Percentiles rank a stretch among this genome's conserved stretches.
Evolutionary conservation across 2,797 vertebrate genomes (phyloP).

Genomic region (Helicolenus hilgendorfi): DNA sequence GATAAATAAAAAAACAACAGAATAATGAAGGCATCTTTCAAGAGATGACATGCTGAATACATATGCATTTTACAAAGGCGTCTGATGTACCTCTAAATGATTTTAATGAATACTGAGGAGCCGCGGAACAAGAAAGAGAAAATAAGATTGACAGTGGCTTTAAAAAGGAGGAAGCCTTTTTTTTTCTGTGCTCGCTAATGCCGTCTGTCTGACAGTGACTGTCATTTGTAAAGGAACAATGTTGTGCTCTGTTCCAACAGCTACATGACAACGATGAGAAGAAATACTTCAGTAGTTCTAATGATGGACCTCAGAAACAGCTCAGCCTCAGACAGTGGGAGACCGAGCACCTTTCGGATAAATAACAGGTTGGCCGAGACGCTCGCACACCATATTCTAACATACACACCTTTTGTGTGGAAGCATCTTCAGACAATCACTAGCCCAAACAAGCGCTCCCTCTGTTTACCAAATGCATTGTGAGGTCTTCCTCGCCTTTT

Average conservation of each 20-base stretch:
- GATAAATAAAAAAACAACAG: constrained; percentile 65
- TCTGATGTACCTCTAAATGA: constrained; percentile 89
- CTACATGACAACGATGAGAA: constrained; percentile 85
- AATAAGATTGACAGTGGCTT: constrained; percentile 89
- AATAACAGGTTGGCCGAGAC: constrained; percentile 85
- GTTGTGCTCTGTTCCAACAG: constrained; percentile 83
- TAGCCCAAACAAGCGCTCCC: constrained; percentile 73
- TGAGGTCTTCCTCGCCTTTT: constrained; percentile 32
- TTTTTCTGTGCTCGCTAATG: constrained; percentile 82
- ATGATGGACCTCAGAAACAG: constrained; percentile 85
- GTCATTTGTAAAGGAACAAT: constrained; percentile 89
- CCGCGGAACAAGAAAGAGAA: constrained; percentile 83
- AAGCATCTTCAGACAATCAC: constrained; percentile 78
- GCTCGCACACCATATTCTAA: constrained; percentile 43
- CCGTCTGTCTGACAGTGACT: constrained; percentile 87
- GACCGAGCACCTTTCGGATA: constrained; percentile 77
- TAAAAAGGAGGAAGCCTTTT: constrained; percentile 83
- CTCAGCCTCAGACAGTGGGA: constrained; percentile 71
- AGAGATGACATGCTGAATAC: constrained; percentile 84
- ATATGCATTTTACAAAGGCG: constrained; percentile 85
- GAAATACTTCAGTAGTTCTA: constrained; percentile 87
- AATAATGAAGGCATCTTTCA: constrained; percentile 87
- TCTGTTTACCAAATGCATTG: constrained; percentile 80
- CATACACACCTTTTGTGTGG: constrained; percentile 44
- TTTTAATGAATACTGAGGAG: constrained; percentile 89